Conservation (phyloP, 1,140 invertebrate genomes). For the Lordiphosa mommai region DNA sequence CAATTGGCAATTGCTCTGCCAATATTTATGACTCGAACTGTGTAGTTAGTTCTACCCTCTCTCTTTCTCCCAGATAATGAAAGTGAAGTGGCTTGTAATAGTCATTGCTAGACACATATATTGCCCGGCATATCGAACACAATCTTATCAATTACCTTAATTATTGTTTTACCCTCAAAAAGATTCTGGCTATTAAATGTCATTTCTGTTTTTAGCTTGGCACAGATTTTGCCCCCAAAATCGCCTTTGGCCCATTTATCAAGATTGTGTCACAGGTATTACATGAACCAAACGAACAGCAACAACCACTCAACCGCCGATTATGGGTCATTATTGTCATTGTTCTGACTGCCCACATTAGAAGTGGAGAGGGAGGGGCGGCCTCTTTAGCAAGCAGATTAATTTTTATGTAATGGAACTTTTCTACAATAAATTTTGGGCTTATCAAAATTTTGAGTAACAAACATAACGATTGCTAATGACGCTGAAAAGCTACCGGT, state of each 20-base stretch:
- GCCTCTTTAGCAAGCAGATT: conserved; percentile 28
- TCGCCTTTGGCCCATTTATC: conserved; percentile 33
- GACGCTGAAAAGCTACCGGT: conserved; percentile 9
- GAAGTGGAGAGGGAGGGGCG: neutral
- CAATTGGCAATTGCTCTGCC: conserved; percentile 60
- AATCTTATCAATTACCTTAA: conserved; percentile 17
- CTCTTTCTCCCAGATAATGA: conserved; percentile 23
- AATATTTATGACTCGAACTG: conserved; percentile 55
- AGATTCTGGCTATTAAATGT: conserved; percentile 23
- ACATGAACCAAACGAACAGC: neutral
- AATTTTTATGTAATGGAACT: conserved; percentile 32
- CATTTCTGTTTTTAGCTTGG: conserved; percentile 11
- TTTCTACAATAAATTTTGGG: neutral
- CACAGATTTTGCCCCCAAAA: conserved; percentile 10
- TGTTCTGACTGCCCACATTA: neutral
- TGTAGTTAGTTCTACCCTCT: conserved; percentile 23
- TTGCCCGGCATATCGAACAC: neutral
- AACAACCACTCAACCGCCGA: conserved; percentile 15
- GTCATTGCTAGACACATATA: neutral
- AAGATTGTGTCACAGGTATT: conserved; percentile 50
- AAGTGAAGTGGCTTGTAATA: conserved; percentile 5
- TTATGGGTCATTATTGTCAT: conserved; percentile 12
- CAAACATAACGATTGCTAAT: conserved; percentile 22
- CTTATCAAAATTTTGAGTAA: conserved; percentile 15
- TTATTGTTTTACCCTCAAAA: conserved; percentile 25